A percentile compares a stretch with the other conserved stretches of the same genome.
phyloP scores from a whole-genome alignment of 2,888 invertebrate species.

The Drosophila birchii region DNA sequence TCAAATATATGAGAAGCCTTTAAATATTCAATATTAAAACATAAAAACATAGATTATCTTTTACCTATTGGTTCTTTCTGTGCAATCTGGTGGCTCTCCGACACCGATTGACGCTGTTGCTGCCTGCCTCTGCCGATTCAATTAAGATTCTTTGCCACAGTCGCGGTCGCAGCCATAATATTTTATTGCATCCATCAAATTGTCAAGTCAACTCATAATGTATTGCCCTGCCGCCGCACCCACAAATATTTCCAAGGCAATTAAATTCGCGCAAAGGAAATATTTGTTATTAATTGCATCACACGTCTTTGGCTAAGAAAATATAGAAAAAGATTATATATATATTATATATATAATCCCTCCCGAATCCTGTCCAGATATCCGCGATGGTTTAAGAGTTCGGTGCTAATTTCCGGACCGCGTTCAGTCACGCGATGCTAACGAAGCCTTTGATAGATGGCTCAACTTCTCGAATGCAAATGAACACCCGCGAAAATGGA shows the following conservation, averaged over 20 bases:
- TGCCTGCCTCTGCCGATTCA: conserved; percentile 40
- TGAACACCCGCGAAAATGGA: conserved; percentile 16
- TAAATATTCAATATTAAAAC: no score
- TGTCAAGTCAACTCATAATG: conserved; percentile 31
- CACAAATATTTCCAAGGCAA: conserved; percentile 41
- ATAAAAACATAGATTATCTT: neutral
- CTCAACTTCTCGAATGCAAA: conserved; percentile 39
- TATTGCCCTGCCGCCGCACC: conserved; percentile 52
- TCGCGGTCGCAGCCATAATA: conserved; percentile 37
- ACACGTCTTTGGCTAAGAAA: conserved; percentile 23
- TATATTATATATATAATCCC: neutral
- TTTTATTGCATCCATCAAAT: conserved; percentile 53
- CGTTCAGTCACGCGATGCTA: conserved; percentile 72
- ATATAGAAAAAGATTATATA: neutral
- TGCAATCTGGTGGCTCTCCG: conserved; percentile 9
- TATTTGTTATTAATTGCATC: conserved; percentile 28
- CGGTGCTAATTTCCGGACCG: conserved; percentile 48
- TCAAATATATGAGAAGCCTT: neutral
- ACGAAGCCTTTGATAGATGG: conserved; percentile 69
- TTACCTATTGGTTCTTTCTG: neutral
- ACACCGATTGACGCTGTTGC: conserved; percentile 47
- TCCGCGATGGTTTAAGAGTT: conserved; percentile 17
- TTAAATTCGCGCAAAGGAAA: conserved; percentile 28
- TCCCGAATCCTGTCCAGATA: conserved; percentile 17
- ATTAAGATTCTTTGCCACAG: conserved; percentile 56